Evolutionary conservation across 1,140 invertebrate species (phyloP), one percentile per base, ranked within the genome.

Genomic region (Diabrotica undecimpunctata): DNA sequence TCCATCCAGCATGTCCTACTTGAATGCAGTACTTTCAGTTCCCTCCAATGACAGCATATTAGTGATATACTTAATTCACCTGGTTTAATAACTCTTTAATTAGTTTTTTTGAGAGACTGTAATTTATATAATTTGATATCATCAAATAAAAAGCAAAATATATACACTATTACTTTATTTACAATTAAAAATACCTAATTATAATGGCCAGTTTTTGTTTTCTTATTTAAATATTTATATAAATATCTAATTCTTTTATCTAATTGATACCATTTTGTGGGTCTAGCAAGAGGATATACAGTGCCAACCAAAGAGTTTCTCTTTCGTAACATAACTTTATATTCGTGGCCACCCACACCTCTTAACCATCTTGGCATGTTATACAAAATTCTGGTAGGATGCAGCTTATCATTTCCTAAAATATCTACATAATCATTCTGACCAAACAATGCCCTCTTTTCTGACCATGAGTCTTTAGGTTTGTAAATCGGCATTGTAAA

Each of bases 381-480:
- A 69, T 96, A 94, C 3, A 95, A 73, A n/a, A 93, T 85, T 74
- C 84, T 88, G 0, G 88, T 87, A 1, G 94, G 94, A 79, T 94
- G 88, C 36, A 97, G 67, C 8, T 85, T 84, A 56, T 90, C 89
- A 76, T 89, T 86, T 2, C 95, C 95, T 37, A 97, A 81, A 59
- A 97, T 96, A 80, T 97, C 95, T 61, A 98, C 97, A 74, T 97
- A 97, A 81, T 98, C 95, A 83, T 98, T 98, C 77, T 97, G 95
- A 2, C 95, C 95, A 83, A 94, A 96, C 0, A 95, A 74, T 8
- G 94, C 93, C 76, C 85, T 84, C 70, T 87, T 88, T 70, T 88
- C 81, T 8, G 76, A 73, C 95, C 95, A 98, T 0, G 74, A 64
- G 80, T 95, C 84, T 70, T 81, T 85, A 0, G 91, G 90, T 65